Evolutionary conservation across 2,113 vertebrate genomes (phyloP).

Genomic region (Calyptomena viridis): DNA sequence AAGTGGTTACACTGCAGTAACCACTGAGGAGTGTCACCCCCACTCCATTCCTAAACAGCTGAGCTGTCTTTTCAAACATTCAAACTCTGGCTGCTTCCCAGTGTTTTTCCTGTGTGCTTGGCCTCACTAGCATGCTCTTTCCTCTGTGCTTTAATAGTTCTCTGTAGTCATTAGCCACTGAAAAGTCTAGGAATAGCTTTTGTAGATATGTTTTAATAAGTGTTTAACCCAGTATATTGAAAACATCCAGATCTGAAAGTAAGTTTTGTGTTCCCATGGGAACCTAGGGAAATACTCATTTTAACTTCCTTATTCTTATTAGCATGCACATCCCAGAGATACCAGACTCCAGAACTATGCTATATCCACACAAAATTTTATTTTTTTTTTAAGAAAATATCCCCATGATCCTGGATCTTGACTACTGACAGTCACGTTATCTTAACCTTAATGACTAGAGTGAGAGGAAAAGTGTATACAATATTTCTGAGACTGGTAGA

Average conservation of each 20-base stretch:
- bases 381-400: not conserved
- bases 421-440: not conserved
- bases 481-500: not conserved
- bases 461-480: not conserved
- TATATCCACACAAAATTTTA: not conserved
- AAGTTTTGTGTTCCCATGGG: conserved; percentile 10
- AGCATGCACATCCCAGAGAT: not conserved
- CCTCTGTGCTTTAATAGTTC: not conserved
- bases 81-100: not conserved
- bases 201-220: not conserved
- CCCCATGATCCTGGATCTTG: not conserved
- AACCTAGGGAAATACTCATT: not conserved
- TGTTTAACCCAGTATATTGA: not conserved
- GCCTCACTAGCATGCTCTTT: not conserved
- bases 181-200: not conserved
- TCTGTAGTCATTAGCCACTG: not conserved
- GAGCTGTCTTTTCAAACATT: not conserved
- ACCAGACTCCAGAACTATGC: not conserved
- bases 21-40: not conserved
- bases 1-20: rapidly evolving
- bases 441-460: not conserved
- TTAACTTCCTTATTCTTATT: not conserved
- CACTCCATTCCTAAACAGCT: not conserved
- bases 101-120: not conserved
- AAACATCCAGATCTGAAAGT: not conserved